Base-by-base conservation (phyloP, 2,113 vertebrate genomes). In the Spermophilus dauricus region DNA sequence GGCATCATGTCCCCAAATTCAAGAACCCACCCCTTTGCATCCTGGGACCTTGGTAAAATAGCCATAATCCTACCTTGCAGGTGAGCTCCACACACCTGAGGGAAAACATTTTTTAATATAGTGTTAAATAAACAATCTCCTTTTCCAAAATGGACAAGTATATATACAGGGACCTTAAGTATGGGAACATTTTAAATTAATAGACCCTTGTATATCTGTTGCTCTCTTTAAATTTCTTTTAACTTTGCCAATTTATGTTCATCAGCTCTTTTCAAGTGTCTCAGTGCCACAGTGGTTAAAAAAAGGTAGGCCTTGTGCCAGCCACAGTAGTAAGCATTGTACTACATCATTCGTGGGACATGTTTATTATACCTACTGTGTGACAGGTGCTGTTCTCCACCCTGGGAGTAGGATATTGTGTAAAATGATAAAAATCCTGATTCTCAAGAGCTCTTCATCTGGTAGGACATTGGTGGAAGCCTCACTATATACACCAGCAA, bases 141-240 rank as follows among this genome's bases (percentile, higher is more conserved):
- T 70, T 90, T 61, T 51, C 42, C 42, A 12, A 45, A 51, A 32
- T 56, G 51, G 48, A 34, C 17, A n/a, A 6, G 9, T 67, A 2
- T 73, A 11, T 37, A 42, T 70, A 61, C 22, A 69, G 24, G 26
- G 51, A 48, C 51, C 26, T 1, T 69, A 16, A 32, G 14, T 39
- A 48, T 70, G 53, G 86, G 32, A 53, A 42, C 37, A 13, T 63
- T 80, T 85, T 51, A 75, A 39, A 22, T 39, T 58, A 67, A 58
- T 51, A 28, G 70, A 4, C 18, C 28, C 80, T 78, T 76, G 37
- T 77, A 75, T 82, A 75, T 82, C 16, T 22, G 28, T 42, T 70
- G 42, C 28, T 89, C 37, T 75, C 78, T 8, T 37, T 65, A 37
- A 81, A 83, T 75, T 77, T 76, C 28, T 91, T 51, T 82, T 92